Evolutionary conservation across 2,888 invertebrate genomes (phyloP).

Genomic region (Dione juno): DNA sequence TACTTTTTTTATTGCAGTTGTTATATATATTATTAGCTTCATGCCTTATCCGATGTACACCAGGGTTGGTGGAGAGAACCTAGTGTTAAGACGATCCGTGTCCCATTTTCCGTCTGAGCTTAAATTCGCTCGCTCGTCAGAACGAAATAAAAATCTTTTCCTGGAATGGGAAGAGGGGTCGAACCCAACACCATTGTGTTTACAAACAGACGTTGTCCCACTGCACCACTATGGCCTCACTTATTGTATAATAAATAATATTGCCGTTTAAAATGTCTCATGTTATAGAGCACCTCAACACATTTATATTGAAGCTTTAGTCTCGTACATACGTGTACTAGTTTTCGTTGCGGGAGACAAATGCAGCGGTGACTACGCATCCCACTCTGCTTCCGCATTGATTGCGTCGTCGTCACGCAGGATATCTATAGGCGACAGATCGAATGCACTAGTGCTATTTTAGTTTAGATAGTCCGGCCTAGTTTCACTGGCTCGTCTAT

Average conservation of each 20-base stretch:
- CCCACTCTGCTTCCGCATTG: conserved; percentile 81
- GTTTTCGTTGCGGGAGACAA: conserved; percentile 45
- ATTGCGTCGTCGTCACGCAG: conserved; percentile 70
- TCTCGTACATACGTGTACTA: conserved; percentile 27
- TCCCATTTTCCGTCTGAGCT: too few relatives aligned
- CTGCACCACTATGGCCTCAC: too few relatives aligned
- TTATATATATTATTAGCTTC: background rate
- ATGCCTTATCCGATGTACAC: too few relatives aligned
- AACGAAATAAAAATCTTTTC: too few relatives aligned
- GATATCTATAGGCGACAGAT: conserved; percentile 65
- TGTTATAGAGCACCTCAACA: background rate
- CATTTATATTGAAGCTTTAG: conserved; percentile 5
- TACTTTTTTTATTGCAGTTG: background rate
- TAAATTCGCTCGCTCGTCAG: too few relatives aligned
- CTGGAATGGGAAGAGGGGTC: too few relatives aligned
- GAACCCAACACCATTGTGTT: too few relatives aligned
- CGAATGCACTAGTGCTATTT: conserved; percentile 47
- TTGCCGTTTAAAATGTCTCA: background rate
- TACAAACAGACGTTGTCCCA: too few relatives aligned
- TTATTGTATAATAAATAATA: background rate
- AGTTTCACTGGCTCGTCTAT: conserved; percentile 19
- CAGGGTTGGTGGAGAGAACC: too few relatives aligned
- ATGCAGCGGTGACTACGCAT: conserved; percentile 69
- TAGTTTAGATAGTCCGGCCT: conserved; percentile 36
- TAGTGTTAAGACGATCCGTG: too few relatives aligned